phyloP scores from a whole-genome alignment of 2,888 invertebrate genomes.

The Tricholauxania praeusta region DNA sequence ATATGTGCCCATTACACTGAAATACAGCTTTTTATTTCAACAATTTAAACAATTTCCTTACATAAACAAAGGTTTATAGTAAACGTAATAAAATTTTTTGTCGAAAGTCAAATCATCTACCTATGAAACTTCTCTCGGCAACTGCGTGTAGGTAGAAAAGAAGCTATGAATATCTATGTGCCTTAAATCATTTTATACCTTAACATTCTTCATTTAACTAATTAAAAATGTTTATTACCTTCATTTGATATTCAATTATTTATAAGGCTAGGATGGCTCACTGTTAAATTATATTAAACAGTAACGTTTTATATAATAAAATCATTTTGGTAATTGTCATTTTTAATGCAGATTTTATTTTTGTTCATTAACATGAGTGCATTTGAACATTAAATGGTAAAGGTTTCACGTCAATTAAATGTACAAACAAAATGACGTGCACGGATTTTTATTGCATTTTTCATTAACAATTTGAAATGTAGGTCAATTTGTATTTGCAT shows the following conservation, averaged over 20 bases:
- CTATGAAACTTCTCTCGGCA: too few species aligned
- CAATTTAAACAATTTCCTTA: too few species aligned
- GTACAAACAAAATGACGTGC: not conserved
- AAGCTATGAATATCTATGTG: too few species aligned
- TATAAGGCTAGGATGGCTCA: not conserved
- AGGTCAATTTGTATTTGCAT: too few species aligned
- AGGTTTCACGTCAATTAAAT: not conserved
- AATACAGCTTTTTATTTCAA: too few species aligned
- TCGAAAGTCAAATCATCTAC: too few species aligned
- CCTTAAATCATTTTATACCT: not conserved
- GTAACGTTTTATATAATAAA: conserved; percentile 5
- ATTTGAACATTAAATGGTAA: not conserved
- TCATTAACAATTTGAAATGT: too few species aligned
- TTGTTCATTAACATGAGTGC: not conserved
- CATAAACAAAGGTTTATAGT: too few species aligned
- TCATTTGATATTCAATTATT: not conserved
- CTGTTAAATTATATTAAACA: not conserved
- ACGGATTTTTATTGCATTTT: too few species aligned
- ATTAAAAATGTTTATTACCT: not conserved
- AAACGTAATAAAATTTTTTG: too few species aligned
- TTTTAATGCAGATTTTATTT: conserved; percentile 1
- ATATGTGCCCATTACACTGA: too few species aligned
- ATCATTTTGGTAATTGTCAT: not conserved
- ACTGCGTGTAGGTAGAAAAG: too few species aligned
- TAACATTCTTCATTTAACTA: not conserved